Percentiles rank a stretch among this genome's conserved stretches.
phyloP scores from a whole-genome alignment of 2,888 invertebrate species.

The Lagria hirta region DNA sequence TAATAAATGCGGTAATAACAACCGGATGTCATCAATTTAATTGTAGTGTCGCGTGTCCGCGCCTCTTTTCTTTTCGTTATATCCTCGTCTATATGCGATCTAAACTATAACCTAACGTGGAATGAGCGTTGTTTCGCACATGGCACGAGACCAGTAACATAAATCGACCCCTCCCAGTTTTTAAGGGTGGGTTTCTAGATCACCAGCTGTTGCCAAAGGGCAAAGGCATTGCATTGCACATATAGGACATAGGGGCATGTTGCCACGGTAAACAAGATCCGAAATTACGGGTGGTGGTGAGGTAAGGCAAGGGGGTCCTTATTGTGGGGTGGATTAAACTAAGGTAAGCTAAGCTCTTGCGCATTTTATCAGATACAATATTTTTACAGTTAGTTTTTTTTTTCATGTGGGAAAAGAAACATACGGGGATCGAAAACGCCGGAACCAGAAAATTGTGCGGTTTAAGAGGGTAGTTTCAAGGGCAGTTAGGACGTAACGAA shows the following conservation, averaged over 20 bases:
- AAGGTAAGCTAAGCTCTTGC: conserved; percentile 14
- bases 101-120: too few species aligned
- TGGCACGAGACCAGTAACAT: conserved; percentile 53
- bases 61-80: conserved; percentile 45
- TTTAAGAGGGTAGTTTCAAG: too few species aligned
- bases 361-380: conserved; percentile 12
- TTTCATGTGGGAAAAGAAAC: too few species aligned
- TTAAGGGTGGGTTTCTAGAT: conserved; percentile 52
- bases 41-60: conserved; percentile 50
- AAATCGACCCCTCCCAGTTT: conserved; percentile 52
- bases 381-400: conserved; percentile 1
- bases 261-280: conserved; percentile 37
- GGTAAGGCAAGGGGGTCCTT: too few species aligned
- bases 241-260: conserved; percentile 43
- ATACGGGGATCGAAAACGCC: too few species aligned
- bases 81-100: too few species aligned
- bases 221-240: conserved; percentile 18
- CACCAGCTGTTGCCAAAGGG: conserved; percentile 48
- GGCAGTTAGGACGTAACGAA: too few species aligned
- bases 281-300: conserved; percentile 29
- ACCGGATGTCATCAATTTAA: conserved; percentile 42
- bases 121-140: conserved; percentile 51
- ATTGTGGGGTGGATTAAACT: conserved; percentile 14
- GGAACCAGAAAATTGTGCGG: too few species aligned
- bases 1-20: conserved; percentile 18